Evolutionary conservation across 2,113 vertebrate genomes (phyloP), one percentile per base, ranked within the genome.

Genomic region (Heterocephalus glaber): DNA sequence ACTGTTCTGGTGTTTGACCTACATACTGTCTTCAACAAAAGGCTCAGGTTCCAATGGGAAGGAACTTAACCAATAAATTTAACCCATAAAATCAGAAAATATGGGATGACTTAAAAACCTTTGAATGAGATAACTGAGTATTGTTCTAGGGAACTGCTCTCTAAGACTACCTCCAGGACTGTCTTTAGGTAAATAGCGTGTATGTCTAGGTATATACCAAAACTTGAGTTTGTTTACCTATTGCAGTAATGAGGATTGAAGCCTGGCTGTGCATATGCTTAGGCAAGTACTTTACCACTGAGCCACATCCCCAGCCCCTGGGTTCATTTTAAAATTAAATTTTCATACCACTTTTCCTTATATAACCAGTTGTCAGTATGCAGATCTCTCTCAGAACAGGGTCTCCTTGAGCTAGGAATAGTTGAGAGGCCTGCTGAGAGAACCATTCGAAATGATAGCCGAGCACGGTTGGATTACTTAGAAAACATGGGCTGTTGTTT

Each of bases 281-380:
- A 74, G 10, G 12, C 11, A 44, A 74, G 24, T 74, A 72, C 22
- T 74, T 74, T 44, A 26, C 22, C 70, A 44, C 70, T 74, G 41
- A 76, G 41, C 41, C 74, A 77, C 74, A 14, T 76, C 26, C 72
- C 26, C 7, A 76, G 41, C 12, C 52, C 8, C 38, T 70, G 22
- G 33, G 33, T 52, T 83, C 4, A 41, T 79, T 91, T 61, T 94
- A 28, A 82, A 96, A 30, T 91, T 95, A 54, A 61, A 17, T 26
- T 60, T 93, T 58, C 68, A 54, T 82, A 61, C 30, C 12, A 66
- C 33, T 83, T 87, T 92, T 94, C 33, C 68, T 63, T 84, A 66
- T 60, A 26, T 81, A 63, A 58, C 14, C 19, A 58, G 10, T 86
- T 63, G n/a, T 44, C 72, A 85, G 11, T 38, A 14, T 76, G 22